Conservation (phyloP, 2,113 vertebrate species). For the Phodopus roborovskii region DNA sequence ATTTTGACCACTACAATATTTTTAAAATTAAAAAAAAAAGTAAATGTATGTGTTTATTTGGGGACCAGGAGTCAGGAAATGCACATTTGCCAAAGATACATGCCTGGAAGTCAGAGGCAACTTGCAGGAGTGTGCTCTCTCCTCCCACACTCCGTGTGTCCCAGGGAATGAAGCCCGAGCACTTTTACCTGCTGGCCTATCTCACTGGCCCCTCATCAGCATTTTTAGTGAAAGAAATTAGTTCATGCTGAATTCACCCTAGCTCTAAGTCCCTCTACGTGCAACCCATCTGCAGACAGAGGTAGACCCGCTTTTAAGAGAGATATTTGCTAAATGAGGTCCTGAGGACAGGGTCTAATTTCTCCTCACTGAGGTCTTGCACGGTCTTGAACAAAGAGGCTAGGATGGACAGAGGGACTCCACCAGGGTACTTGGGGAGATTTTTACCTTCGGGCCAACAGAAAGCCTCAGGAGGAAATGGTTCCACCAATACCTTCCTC, state of each 20-base stretch:
- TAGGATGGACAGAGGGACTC: background rate
- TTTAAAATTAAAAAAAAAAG: background rate
- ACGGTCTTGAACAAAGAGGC: background rate
- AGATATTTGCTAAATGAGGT: no score
- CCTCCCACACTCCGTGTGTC: background rate
- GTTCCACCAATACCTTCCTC: background rate
- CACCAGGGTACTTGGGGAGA: background rate
- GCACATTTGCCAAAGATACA: background rate
- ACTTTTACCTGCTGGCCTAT: background rate
- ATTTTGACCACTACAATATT: background rate
- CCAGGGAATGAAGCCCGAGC: background rate
- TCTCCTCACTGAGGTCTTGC: background rate
- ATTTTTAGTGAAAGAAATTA: constrained; percentile 6
- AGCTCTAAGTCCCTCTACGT: background rate
- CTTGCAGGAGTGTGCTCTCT: no score
- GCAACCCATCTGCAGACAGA: background rate
- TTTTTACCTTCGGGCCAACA: background rate
- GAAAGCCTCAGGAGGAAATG: background rate
- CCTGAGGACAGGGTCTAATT: background rate
- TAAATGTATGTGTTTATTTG: background rate
- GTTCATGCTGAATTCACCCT: background rate
- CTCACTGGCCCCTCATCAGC: background rate
- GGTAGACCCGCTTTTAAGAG: background rate
- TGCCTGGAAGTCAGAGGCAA: background rate
- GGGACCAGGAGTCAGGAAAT: background rate